Percentiles rank a stretch among this genome's conserved stretches.
phyloP scores from a whole-genome alignment of 1,140 invertebrate species.

The Diploscapter pachys region DNA sequence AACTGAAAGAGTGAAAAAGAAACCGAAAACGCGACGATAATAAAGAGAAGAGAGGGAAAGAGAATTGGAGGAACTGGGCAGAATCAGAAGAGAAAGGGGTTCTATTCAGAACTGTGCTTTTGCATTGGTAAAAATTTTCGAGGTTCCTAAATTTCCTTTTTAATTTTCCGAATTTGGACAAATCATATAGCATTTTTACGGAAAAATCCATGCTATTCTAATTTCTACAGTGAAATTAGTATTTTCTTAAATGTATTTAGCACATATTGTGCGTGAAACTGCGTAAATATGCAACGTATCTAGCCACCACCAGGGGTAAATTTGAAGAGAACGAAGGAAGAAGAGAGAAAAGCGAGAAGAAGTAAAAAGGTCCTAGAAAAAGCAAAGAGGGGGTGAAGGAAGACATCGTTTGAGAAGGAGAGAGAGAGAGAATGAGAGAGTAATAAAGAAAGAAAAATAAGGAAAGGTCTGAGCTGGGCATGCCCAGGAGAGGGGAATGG shows the following conservation, averaged over 20 bases:
- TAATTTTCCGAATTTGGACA: no score
- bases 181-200: no score
- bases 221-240: no score
- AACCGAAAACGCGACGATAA: neutral
- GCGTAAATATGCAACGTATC: neutral
- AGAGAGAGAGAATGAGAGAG: slow-evolving; percentile 1
- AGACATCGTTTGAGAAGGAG: neutral
- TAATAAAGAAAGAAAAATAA: neutral
- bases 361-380: neutral
- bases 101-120: neutral
- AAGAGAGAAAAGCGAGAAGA: neutral
- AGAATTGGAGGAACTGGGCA: neutral
- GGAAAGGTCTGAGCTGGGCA: no score
- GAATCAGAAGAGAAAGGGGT: neutral
- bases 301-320: neutral
- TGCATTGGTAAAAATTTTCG: neutral
- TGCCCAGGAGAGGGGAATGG: no score
- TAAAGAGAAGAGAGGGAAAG: neutral
- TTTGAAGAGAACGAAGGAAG: neutral
- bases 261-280: neutral
- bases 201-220: no score
- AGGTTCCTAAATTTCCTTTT: no score
- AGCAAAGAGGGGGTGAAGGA: neutral
- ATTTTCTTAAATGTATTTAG: no score
- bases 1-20: neutral